A percentile compares a stretch with the other conserved stretches of the same genome.
Conservation (phyloP, 2,797 vertebrate genomes). For the Gallinago stenura region DNA sequence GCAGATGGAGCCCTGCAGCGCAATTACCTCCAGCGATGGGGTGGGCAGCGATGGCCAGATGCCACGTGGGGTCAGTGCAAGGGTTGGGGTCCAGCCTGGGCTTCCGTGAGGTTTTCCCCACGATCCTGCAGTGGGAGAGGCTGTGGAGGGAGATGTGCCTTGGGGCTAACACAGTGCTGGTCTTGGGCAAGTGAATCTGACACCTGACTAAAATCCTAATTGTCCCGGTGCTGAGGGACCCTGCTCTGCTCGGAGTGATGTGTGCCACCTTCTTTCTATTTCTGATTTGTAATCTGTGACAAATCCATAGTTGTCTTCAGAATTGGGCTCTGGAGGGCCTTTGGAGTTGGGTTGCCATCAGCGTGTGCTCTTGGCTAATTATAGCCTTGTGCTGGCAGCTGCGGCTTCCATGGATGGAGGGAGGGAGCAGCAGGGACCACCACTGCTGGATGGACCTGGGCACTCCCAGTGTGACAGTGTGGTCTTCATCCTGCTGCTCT, state of each 20-base stretch:
- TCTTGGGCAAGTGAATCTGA: not conserved
- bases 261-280: not conserved
- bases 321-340: not conserved
- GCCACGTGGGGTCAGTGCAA: accelerated
- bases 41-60: not conserved
- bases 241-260: accelerated
- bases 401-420: accelerated
- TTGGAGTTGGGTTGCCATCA: not conserved
- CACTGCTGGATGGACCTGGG: not conserved
- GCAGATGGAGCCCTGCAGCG: constrained; percentile 28
- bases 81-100: not conserved
- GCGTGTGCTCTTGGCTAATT: not conserved
- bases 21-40: not conserved
- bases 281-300: not conserved
- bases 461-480: accelerated
- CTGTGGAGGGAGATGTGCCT: not conserved
- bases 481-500: not conserved
- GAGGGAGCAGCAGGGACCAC: not conserved
- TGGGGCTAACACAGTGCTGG: not conserved
- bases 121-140: accelerated
- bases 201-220: not conserved
- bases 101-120: accelerated
- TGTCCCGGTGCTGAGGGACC: not conserved
- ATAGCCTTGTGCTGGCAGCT: not conserved
- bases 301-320: not conserved